Evolutionary conservation across 2,888 invertebrate species (phyloP).

Genomic region (Dynastes grantii): DNA sequence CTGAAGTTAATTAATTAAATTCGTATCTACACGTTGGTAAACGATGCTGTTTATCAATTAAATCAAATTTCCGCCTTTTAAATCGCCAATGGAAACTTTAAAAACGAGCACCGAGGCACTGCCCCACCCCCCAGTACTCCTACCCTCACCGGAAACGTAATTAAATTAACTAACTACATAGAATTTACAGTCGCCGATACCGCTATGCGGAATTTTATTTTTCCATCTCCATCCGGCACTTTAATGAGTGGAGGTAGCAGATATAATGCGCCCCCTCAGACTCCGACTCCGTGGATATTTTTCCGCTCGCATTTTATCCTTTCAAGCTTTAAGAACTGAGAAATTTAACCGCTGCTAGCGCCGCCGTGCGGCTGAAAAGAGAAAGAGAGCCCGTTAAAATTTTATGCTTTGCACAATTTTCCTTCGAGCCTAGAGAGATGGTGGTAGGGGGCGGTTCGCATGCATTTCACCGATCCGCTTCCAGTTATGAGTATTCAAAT

Average conservation of each 20-base stretch:
- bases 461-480: slow-evolving; percentile 32
- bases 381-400: slow-evolving; percentile 18
- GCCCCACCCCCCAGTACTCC: too few relatives aligned
- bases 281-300: neutral
- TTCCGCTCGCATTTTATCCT: neutral
- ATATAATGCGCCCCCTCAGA: neutral
- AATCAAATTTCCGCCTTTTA: too few relatives aligned
- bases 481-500: slow-evolving; percentile 17
- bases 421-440: neutral
- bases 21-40: too few relatives aligned
- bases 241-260: slow-evolving; percentile 9
- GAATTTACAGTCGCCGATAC: slow-evolving; percentile 7
- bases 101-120: too few relatives aligned
- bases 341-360: neutral
- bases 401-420: slow-evolving; percentile 35
- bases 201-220: slow-evolving; percentile 10
- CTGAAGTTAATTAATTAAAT: too few relatives aligned
- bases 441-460: neutral
- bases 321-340: neutral
- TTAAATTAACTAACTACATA: slow-evolving; percentile 12
- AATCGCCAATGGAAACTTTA: too few relatives aligned
- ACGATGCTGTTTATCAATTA: too few relatives aligned
- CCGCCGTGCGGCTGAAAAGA: neutral
- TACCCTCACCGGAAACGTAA: neutral
- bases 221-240: neutral